Evolutionary conservation across 2,113 vertebrate genomes (phyloP).

Genomic region (Rhinoptilus africanus): DNA sequence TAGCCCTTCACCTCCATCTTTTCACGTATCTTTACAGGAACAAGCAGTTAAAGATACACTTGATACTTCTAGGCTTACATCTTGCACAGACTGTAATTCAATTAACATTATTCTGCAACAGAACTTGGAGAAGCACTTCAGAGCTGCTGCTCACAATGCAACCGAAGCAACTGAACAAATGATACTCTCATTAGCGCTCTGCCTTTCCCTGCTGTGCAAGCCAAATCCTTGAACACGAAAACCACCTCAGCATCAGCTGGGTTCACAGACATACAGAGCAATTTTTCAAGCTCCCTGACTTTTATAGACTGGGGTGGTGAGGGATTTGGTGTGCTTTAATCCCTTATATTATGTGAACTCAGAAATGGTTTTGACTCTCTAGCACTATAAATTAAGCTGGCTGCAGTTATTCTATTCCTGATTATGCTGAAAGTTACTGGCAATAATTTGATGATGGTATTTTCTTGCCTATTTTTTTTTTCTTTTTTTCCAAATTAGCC

Average conservation of each 20-base stretch:
- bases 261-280: constrained; percentile 33
- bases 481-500: not conserved
- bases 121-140: constrained; percentile 33
- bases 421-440: constrained; percentile 43
- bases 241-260: constrained; percentile 52
- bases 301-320: constrained; percentile 40
- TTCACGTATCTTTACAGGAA: not conserved
- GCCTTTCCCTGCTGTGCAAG: constrained; percentile 54
- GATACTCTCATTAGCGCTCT: constrained; percentile 51
- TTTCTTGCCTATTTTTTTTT: not conserved
- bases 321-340: constrained; percentile 54
- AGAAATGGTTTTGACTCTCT: constrained; percentile 34
- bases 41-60: constrained; percentile 13
- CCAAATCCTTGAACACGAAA: constrained; percentile 49
- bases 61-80: not conserved
- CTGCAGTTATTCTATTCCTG: constrained; percentile 29
- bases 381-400: constrained; percentile 25
- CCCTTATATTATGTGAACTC: constrained; percentile 44
- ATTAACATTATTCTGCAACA: constrained; percentile 52
- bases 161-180: constrained; percentile 28
- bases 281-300: constrained; percentile 64
- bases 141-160: constrained; percentile 52
- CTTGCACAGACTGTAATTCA: constrained; percentile 24
- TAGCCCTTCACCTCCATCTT: not conserved
- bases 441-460: constrained; percentile 24